Evolutionary conservation across 2,113 vertebrate genomes (phyloP).

Genomic region (Psettodes erumei): DNA sequence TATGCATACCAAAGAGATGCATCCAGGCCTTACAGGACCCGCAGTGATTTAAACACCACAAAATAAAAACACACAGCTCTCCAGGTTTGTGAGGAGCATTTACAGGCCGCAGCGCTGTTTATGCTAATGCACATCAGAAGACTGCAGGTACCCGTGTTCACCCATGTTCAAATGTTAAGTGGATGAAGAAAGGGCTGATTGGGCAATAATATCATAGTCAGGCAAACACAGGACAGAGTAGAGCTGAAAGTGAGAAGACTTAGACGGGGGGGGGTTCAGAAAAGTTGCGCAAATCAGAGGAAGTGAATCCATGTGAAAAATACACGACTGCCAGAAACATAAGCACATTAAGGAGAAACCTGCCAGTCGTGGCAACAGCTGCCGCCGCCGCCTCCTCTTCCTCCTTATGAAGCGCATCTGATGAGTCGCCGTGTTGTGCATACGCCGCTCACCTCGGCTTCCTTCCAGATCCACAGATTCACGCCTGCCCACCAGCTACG

Average conservation of each 20-base stretch:
- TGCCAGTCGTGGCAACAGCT: not conserved
- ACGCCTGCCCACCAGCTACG: conserved; percentile 25
- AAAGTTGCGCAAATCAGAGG: not conserved
- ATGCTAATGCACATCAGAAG: conserved; percentile 57
- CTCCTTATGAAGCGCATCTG: not conserved
- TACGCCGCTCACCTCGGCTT: not conserved
- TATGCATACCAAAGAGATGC: conserved; percentile 7
- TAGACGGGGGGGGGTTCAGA: not conserved
- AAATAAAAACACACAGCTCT: conserved; percentile 14
- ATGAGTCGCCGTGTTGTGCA: conserved; percentile 24
- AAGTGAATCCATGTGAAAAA: not conserved
- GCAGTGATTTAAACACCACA: not conserved
- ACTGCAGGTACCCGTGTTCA: conserved; percentile 33
- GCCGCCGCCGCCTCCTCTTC: conserved; percentile 9
- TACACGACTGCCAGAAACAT: not conserved
- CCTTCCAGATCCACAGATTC: conserved; percentile 2
- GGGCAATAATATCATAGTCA: conserved; percentile 31
- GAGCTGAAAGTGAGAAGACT: not conserved
- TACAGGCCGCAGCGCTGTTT: conserved; percentile 25
- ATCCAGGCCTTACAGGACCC: conserved; percentile 13
- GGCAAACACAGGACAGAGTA: not conserved
- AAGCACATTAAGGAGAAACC: not conserved
- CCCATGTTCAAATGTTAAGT: conserved; percentile 62
- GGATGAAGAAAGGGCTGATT: conserved; percentile 43
- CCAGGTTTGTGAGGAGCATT: conserved; percentile 24